Evolutionary conservation across 2,797 vertebrate species (phyloP).

Genomic region (Eulemur rubriventer): DNA sequence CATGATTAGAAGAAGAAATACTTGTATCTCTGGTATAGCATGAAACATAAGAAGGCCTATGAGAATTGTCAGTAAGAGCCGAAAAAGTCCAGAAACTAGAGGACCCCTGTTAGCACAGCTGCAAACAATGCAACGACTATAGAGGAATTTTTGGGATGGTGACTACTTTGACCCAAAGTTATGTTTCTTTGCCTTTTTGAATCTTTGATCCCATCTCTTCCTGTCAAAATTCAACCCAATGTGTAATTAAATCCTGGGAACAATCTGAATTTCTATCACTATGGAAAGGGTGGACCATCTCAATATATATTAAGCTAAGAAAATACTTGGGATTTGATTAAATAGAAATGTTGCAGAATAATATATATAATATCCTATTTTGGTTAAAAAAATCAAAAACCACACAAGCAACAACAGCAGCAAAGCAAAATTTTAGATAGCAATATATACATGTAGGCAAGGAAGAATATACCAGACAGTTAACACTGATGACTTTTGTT

Average conservation of each 20-base stretch:
- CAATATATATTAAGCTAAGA: background rate
- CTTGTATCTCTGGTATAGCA: background rate
- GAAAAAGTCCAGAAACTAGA: background rate
- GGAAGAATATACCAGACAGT: background rate
- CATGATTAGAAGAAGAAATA: background rate
- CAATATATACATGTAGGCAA: background rate
- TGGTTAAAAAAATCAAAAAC: background rate
- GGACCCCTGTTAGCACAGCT: background rate
- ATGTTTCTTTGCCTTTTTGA: background rate
- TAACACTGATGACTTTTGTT: background rate
- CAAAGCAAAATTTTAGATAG: background rate
- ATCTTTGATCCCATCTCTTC: background rate
- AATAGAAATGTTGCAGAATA: conserved; percentile 2
- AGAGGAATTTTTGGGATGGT: background rate
- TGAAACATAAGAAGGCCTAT: background rate
- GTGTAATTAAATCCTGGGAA: background rate
- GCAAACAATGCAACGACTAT: background rate
- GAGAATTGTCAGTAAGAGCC: background rate
- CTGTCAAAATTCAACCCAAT: background rate
- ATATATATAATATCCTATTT: background rate
- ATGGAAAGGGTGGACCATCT: background rate
- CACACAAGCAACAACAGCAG: background rate
- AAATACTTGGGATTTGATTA: conserved; percentile 19
- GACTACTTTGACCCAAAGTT: background rate
- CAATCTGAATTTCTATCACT: background rate